These are phyloP conservation scores for Plumapathes pennacea DNA, from an alignment of 92 coral and sea anemone species.

Conservation along the genomic window DNA sequence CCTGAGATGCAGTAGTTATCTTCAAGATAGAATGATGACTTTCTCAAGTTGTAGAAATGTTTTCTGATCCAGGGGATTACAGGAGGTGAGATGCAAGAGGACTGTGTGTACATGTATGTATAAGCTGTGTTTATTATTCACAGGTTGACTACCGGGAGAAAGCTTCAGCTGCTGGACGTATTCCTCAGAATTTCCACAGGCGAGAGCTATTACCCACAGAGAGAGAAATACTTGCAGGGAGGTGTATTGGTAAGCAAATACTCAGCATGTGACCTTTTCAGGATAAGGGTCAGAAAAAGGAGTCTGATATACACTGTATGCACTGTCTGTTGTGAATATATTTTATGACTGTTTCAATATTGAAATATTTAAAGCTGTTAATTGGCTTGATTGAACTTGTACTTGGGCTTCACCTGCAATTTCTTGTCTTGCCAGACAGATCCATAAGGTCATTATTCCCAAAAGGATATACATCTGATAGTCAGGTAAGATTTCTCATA, in stretches of 20 bases:
- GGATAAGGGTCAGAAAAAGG: background rate
- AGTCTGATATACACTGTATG: too few species aligned
- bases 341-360: too few species aligned
- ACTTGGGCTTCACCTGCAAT: background rate
- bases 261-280: background rate
- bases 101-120: too few species aligned
- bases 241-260: constrained; percentile 80
- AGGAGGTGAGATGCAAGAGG: too few species aligned
- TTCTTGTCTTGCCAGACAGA: constrained; percentile 60
- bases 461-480: constrained; percentile 65
- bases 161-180: constrained; percentile 83
- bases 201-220: constrained; percentile 73
- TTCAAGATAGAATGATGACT: too few species aligned
- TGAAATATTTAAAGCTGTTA: too few species aligned
- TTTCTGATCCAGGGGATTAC: too few species aligned
- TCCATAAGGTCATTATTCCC: constrained; percentile 90
- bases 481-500: constrained; percentile 61
- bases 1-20: too few species aligned
- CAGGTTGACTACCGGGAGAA: constrained; percentile 97
- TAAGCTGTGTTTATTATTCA: background rate
- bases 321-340: too few species aligned
- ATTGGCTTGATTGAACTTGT: too few species aligned
- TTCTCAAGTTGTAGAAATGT: too few species aligned
- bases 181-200: constrained; percentile 74
- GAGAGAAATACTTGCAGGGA: constrained; percentile 76